Base-by-base conservation (phyloP, 2,113 vertebrate genomes). In the Rhagologus leucostigma region DNA sequence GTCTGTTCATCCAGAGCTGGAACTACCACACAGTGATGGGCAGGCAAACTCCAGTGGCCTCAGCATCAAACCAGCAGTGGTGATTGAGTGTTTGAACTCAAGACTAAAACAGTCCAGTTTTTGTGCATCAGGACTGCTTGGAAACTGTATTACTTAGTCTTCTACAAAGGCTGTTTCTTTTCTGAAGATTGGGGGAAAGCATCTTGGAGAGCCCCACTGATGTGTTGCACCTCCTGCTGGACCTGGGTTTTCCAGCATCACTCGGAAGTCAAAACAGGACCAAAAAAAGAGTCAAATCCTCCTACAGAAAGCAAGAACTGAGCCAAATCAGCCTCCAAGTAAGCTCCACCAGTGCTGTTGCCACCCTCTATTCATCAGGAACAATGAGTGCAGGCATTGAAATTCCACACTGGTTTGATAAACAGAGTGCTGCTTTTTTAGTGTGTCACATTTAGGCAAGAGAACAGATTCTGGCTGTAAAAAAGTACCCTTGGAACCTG, bases 381-480 rank as follows among this genome's bases (percentile, higher is more conserved):
- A 89, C 90, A 95, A 87, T 35, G 80, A 73, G 62, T 17, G 39
- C 55, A 55, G 68, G 52, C 89, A 95, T 64, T 96, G 84, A 82
- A 56, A 90, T 97, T 93, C 95, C 77, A 63, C 2, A 9, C 89
- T 52, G 74, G 70, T 81, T 93, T 89, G 67, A 81, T 41, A 83
- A 89, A 90, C 32, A 63, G 63, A 77, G 47, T 24, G 80, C 60
- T 94, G 87, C 44, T 73, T 82, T 88, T 92, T 93, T 33, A 95
- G 74, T 74, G 56, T 90, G 94, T 75, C 93, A 83, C 83, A 92
- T 83, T 81, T 59, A 89, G 86, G 82, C 47, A 67, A 39, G 63
- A 81, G 53, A 94, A 84, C 87, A 87, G 56, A 95, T 91, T 90
- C 93, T 75, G 92, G 83, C 44, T 86, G 53, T 79, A 86, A 96